Conservation (phyloP, 2,113 vertebrate genomes). For the Leucosticte australis region DNA sequence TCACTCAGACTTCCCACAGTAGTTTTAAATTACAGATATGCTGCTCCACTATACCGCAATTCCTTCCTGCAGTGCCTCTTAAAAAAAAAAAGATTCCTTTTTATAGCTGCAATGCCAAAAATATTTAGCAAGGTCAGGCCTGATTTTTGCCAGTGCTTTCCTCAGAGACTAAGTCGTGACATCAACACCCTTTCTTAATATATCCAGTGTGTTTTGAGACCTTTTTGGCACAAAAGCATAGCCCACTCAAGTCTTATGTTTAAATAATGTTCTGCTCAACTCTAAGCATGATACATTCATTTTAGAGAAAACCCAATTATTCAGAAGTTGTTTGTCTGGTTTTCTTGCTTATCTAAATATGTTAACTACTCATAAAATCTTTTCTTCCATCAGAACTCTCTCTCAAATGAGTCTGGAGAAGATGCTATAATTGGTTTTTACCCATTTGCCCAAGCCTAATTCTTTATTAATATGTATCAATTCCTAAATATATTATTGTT, state of each 20-base stretch:
- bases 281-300: background rate
- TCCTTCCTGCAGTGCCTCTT: constrained; percentile 52
- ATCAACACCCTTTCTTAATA: constrained; percentile 56
- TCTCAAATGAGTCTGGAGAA: background rate
- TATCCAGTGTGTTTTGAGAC: constrained; percentile 36
- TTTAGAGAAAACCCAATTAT: background rate
- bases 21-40: constrained; percentile 42
- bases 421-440: background rate
- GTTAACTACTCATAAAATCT: background rate
- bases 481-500: background rate
- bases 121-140: constrained; percentile 59
- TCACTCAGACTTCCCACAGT: constrained; percentile 3
- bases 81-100: constrained; percentile 27
- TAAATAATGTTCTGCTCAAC: background rate
- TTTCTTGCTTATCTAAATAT: background rate
- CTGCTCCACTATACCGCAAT: background rate
- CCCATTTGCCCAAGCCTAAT: background rate
- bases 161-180: constrained; percentile 46
- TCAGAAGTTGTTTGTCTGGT: background rate
- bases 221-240: constrained; percentile 32
- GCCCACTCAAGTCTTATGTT: background rate
- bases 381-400: background rate
- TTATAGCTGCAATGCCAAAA: constrained; percentile 49
- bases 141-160: constrained; percentile 59
- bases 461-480: background rate